Base-by-base conservation (phyloP, 37 sponge, comb jelly and placozoan genomes). In the Spongilla lacustris region DNA sequence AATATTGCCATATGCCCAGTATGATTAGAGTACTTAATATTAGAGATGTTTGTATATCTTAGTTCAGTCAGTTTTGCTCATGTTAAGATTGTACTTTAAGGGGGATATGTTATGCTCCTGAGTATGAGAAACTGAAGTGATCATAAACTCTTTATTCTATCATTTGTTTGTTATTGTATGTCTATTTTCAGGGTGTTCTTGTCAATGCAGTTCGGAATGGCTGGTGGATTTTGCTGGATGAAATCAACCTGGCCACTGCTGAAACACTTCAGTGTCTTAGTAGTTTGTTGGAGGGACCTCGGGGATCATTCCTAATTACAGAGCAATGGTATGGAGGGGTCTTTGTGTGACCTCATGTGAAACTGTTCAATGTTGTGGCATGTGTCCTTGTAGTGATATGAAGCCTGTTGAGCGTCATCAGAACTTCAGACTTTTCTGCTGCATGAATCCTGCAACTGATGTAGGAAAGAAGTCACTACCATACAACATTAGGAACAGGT, bases 371-470 rank as follows among this genome's bases (percentile, higher is more conserved):
- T n/a, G n/a, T n/a, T n/a, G n/a, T n/a, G n/a, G n/a, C n/a, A n/a
- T 78, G 25, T 68, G 80, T 36, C 0, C n/a, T 30, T 79, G n/a
- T 81, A 96, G 97, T 30, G 92, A 93, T 50, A 68, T 58, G 36
- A 74, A 87, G 28, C 84, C 89, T 29, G 98, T 99, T 25, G 70
- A 79, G 67, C 79, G 92, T 24, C 90, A 92, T 79, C 68, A 74
- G 19, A 69, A 95, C 29, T 99, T 99, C 76, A 83, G 93, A 11
- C 41, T 99, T 5, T 97, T 99, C 80, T 95, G 96, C 22, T 97
- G 98, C 78, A 99, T 99, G 99, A 99, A 99, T 50, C 99, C 99
- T 0, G 92, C 99, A 32, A 97, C 96, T 69, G 99, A 99, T 78
- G 68, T 97, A 36, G 98, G 98, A 12, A 99, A 99, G 83, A 87